Conservation (phyloP, 2,113 vertebrate genomes). For the Aspidoscelis tigris region DNA sequence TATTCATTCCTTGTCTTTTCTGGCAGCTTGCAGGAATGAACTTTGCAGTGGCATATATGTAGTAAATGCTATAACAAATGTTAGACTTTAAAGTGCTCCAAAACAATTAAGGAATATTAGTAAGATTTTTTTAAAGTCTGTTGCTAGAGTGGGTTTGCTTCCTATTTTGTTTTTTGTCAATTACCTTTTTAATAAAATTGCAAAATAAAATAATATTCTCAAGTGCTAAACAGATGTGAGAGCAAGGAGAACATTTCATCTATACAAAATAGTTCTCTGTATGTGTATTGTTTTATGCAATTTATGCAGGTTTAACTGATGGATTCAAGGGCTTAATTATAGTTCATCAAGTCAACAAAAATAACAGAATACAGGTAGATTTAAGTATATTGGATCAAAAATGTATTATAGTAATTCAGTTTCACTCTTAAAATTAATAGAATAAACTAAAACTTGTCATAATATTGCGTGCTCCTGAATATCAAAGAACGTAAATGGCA, state of each 20-base stretch:
- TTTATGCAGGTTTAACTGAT: not conserved
- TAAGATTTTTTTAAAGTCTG: slow-evolving; percentile 17
- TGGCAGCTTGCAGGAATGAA: slow-evolving; percentile 62
- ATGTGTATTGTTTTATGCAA: not conserved
- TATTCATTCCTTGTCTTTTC: slow-evolving; percentile 72
- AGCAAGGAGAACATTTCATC: not conserved
- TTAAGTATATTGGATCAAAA: too few relatives aligned
- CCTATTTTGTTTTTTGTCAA: slow-evolving; percentile 48
- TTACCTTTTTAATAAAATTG: slow-evolving; percentile 1
- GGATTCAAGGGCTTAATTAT: too few relatives aligned
- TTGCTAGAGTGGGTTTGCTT: slow-evolving; percentile 22
- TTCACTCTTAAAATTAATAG: too few relatives aligned
- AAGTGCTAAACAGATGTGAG: not conserved
- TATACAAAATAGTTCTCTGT: not conserved
- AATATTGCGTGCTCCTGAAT: too few relatives aligned
- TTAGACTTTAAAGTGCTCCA: slow-evolving; percentile 57
- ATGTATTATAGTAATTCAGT: too few relatives aligned
- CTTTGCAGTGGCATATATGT: slow-evolving; percentile 49
- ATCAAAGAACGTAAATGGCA: too few relatives aligned
- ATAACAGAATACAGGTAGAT: too few relatives aligned
- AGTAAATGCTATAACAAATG: slow-evolving; percentile 61
- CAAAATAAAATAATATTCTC: not conserved
- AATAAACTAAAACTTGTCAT: too few relatives aligned
- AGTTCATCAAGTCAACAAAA: too few relatives aligned
- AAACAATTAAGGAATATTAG: slow-evolving; percentile 57